Percentiles rank a stretch among this genome's conserved stretches.
Evolutionary conservation across 37 sponge, comb jelly and placozoan genomes (phyloP).

Genomic region (Theonella swinhoei): DNA sequence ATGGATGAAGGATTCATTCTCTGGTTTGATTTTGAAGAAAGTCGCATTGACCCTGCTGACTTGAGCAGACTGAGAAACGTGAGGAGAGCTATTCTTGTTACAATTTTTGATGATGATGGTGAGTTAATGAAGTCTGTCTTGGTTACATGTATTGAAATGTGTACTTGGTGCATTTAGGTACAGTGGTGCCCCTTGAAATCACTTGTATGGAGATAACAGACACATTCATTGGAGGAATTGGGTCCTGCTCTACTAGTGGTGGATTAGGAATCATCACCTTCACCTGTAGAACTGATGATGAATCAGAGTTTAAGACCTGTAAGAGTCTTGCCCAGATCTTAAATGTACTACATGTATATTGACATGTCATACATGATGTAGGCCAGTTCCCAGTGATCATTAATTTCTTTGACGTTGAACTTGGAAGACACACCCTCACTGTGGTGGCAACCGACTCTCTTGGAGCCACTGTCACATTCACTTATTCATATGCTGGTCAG

Average conservation of each 20-base stretch:
- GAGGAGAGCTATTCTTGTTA: not conserved
- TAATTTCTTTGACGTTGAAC: too few relatives aligned
- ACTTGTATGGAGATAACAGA: not conserved
- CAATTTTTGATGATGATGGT: not conserved
- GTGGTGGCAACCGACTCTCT: not conserved
- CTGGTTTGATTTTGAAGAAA: not conserved
- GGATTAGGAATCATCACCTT: too few relatives aligned
- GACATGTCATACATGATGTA: too few relatives aligned
- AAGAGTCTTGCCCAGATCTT: too few relatives aligned
- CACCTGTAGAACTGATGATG: too few relatives aligned
- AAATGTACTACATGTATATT: too few relatives aligned
- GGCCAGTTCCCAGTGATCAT: too few relatives aligned
- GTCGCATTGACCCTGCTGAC: not conserved
- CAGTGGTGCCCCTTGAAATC: not conserved
- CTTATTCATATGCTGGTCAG: not conserved
- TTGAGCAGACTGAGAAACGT: not conserved
- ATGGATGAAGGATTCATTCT: not conserved
- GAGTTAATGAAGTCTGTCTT: too few relatives aligned
- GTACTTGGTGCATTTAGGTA: not conserved
- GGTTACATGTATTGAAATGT: too few relatives aligned
- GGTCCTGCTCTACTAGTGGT: not conserved
- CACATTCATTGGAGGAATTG: not conserved
- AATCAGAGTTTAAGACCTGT: too few relatives aligned
- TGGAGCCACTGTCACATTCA: not conserved
- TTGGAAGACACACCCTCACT: not conserved